Base-by-base conservation (phyloP, 2,113 vertebrate species). In the Sylvietta virens region DNA sequence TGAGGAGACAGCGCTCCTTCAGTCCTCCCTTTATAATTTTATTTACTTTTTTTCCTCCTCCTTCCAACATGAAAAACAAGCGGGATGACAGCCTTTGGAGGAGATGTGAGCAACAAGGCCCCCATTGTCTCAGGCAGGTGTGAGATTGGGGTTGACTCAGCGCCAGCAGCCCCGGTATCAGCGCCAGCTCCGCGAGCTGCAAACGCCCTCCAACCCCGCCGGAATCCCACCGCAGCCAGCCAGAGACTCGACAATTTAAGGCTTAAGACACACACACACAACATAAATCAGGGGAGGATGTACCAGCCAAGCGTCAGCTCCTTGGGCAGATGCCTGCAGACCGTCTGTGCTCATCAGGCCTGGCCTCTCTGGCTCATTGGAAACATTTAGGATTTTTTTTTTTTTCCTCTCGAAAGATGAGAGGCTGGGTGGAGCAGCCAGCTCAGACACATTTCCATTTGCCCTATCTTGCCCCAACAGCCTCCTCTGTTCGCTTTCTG, bases 61-160 rank as follows among this genome's bases (percentile, higher is more conserved):
- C 31, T 94, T 82, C 70, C 88, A 69, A 83, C 17, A 17, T 70
- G 92, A 84, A 96, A 94, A 93, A 85, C 19, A 81, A 96, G 97
- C 66, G 86, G 92, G 57, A 77, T 27, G 89, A 54, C 96, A 72
- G 94, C 90, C 81, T 60, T 53, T 72, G 66, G 96, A 92, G 92
- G 97, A 92, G 98, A 97, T 95, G 96, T 62, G 57, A 85, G 86
- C 97, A 98, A 98, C 98, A 98, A 98, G 98, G 98, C 95, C 71
- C 92, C 97, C 98, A 98, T 98, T 98, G 98, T 98, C 97, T 98
- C 96, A 95, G 98, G 94, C 98, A 98, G 98, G 98, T 98, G 98
- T 98, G 98, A 98, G 98, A 98, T 96, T 97, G 97, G 97, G 95
- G 80, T 94, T 96, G 98, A 95, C 66, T 33, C 28, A 9, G 90